Conservation (phyloP, 2,888 invertebrate genomes). For the Sturmia bella region DNA sequence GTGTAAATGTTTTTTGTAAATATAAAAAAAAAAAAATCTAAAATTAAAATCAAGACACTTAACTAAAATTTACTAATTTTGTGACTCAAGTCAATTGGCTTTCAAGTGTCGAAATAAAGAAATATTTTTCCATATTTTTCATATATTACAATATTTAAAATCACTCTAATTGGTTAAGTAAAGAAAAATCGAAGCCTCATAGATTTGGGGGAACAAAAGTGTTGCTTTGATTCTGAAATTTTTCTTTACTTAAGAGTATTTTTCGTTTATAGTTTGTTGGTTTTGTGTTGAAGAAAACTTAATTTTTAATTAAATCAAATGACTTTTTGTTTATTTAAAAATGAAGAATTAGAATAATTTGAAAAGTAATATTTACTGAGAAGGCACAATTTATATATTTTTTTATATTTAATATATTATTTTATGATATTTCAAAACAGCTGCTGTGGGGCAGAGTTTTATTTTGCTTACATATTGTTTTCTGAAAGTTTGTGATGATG, state of each 20-base stretch:
- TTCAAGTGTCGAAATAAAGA: slow-evolving; percentile 10
- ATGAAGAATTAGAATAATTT: slow-evolving; percentile 18
- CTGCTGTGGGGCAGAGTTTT: too few species aligned
- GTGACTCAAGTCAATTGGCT: slow-evolving; percentile 58
- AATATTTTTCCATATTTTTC: not conserved
- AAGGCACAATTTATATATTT: slow-evolving; percentile 59
- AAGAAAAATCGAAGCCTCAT: too few species aligned
- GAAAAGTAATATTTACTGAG: slow-evolving; percentile 70
- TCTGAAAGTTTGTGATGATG: too few species aligned
- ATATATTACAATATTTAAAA: not conserved
- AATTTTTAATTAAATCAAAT: slow-evolving; percentile 35
- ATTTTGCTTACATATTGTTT: too few species aligned
- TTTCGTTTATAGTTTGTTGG: slow-evolving; percentile 17
- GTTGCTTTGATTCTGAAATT: too few species aligned
- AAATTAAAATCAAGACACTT: not conserved
- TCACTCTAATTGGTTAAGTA: too few species aligned
- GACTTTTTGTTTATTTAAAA: slow-evolving; percentile 43
- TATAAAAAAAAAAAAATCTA: slow-evolving; percentile 1
- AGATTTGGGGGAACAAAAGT: too few species aligned
- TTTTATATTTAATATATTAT: slow-evolving; percentile 52
- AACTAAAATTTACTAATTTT: slow-evolving; percentile 43
- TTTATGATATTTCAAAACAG: slow-evolving; percentile 67
- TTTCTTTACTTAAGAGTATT: slow-evolving; percentile 3
- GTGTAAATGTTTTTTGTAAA: not conserved
- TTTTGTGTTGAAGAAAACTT: slow-evolving; percentile 25